Conservation (phyloP, 2,797 vertebrate genomes). For the Babyrousa celebensis region DNA sequence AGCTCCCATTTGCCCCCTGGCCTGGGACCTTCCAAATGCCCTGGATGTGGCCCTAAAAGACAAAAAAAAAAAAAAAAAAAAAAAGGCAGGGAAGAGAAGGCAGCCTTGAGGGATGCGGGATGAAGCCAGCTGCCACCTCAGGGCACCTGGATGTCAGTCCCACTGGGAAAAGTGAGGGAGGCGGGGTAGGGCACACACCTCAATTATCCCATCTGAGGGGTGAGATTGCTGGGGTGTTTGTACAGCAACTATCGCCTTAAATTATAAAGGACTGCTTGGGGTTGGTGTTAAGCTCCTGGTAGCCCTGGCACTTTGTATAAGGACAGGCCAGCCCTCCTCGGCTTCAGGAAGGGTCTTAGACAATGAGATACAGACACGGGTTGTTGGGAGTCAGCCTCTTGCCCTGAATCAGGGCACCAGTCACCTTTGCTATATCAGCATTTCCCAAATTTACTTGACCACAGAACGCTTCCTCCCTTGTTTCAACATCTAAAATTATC, state of each 20-base stretch:
- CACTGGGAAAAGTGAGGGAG: background rate
- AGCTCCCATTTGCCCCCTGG: too few species aligned
- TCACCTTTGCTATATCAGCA: background rate
- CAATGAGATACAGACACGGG: background rate
- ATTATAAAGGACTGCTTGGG: background rate
- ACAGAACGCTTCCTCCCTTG: background rate
- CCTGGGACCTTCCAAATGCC: too few species aligned
- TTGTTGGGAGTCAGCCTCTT: background rate
- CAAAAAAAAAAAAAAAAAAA: too few species aligned
- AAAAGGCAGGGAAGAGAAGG: background rate
- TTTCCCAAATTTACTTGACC: background rate
- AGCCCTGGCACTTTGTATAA: background rate
- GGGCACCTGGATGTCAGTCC: background rate
- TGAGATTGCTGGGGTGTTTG: background rate
- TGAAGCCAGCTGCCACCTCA: background rate
- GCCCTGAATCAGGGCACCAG: background rate
- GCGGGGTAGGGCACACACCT: background rate
- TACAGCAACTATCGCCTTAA: background rate
- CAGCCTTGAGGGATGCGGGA: background rate
- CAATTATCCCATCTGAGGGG: background rate
- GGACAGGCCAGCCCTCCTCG: background rate
- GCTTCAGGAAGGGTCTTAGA: background rate
- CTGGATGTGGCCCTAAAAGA: too few species aligned
- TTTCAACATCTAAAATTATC: slow-evolving; percentile 33
- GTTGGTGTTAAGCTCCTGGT: background rate